phyloP scores from a whole-genome alignment of 1,140 invertebrate species.

The Drosophila melanogaster region DNA sequence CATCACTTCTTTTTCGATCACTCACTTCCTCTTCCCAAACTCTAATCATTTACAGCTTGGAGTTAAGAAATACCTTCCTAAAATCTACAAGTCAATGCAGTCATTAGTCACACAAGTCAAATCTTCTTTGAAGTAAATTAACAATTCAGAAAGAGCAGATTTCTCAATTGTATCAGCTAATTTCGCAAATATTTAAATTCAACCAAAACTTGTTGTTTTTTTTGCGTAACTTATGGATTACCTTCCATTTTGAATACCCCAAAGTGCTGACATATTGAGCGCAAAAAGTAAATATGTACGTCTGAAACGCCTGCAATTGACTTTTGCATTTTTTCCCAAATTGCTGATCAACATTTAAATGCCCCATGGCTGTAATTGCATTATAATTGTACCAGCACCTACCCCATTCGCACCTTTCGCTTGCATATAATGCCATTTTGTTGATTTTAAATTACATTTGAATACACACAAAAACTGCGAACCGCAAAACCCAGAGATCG shows the following conservation, averaged over 20 bases:
- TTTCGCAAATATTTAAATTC: too few relatives aligned
- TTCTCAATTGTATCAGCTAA: too few relatives aligned
- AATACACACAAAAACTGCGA: conserved; percentile 24
- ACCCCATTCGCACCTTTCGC: conserved; percentile 8
- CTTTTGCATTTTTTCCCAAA: conserved; percentile 5
- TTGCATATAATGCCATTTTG: conserved; percentile 33
- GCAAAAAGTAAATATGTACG: too few relatives aligned
- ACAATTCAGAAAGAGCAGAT: too few relatives aligned
- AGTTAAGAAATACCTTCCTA: too few relatives aligned
- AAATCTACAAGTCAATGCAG: not conserved
- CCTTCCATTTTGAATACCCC: not conserved
- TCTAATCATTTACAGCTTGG: not conserved
- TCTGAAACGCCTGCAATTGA: conserved; percentile 10
- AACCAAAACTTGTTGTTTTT: too few relatives aligned
- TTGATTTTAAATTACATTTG: conserved; percentile 54
- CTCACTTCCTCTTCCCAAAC: not conserved
- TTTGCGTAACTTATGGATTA: too few relatives aligned
- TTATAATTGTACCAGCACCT: conserved; percentile 21
- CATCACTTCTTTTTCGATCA: not conserved
- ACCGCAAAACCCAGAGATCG: conserved; percentile 28
- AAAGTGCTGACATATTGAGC: not conserved
- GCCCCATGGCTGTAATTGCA: conserved; percentile 21
- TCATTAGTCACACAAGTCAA: not conserved
- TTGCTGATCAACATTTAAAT: conserved; percentile 2
- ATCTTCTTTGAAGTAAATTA: too few relatives aligned